These are phyloP conservation scores for Bujurquina vittata DNA, from an alignment of 2,113 vertebrate species.

Conservation along the genomic window DNA sequence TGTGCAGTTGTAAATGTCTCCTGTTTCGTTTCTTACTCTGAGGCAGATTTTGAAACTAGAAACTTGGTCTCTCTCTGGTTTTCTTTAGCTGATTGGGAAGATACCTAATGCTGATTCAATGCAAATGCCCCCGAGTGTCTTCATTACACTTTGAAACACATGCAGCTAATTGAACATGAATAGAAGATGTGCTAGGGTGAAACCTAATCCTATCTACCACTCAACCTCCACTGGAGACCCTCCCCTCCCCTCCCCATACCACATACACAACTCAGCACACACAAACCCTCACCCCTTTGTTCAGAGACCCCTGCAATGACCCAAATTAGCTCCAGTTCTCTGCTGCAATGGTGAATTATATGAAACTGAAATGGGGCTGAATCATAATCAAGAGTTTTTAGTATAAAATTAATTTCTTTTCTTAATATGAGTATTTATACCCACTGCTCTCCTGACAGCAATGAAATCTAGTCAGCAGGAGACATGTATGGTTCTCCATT, in stretches of 20 bases:
- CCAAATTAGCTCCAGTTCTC: constrained; percentile 62
- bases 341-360: constrained; percentile 36
- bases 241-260: constrained; percentile 11
- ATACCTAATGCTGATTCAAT: constrained; percentile 51
- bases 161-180: constrained; percentile 77
- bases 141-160: constrained; percentile 70
- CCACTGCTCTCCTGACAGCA: constrained; percentile 13
- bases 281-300: constrained; percentile 30
- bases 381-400: constrained; percentile 24
- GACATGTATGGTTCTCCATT: constrained; percentile 43
- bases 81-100: constrained; percentile 40
- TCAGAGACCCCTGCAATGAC: constrained; percentile 61
- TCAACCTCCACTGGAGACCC: constrained; percentile 41
- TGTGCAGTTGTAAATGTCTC: constrained; percentile 1
- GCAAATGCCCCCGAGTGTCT: constrained; percentile 65
- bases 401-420: constrained; percentile 18
- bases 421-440: not conserved
- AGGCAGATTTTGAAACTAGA: constrained; percentile 28
- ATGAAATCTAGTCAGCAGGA: constrained; percentile 36
- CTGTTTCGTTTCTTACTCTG: constrained; percentile 24
- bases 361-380: constrained; percentile 24
- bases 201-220: constrained; percentile 73
- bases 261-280: constrained; percentile 24
- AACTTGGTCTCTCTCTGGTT: not conserved
- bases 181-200: constrained; percentile 71